phyloP scores from a whole-genome alignment of 2,113 vertebrate species.

The Nothoprocta perdicaria region DNA sequence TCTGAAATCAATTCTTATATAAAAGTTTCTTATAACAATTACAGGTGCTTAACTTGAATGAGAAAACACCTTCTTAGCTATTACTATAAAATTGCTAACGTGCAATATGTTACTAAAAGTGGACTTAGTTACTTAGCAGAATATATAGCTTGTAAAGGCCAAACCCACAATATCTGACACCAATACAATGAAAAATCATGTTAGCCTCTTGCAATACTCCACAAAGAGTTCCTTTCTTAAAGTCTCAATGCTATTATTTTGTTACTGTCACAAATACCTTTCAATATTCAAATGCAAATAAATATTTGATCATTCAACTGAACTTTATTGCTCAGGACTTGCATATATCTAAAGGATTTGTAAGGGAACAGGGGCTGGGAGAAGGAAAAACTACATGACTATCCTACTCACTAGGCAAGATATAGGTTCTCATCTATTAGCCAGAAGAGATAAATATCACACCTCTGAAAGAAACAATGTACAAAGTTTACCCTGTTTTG shows the following conservation, averaged over 20 bases:
- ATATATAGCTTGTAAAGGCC: not conserved
- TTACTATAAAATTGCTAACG: not conserved
- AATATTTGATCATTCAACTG: not conserved
- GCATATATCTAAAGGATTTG: not conserved
- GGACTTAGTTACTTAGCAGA: not conserved
- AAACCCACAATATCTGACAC: not conserved
- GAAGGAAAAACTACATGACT: not conserved
- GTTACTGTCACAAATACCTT: not conserved
- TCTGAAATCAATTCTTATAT: not conserved
- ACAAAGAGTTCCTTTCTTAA: not conserved
- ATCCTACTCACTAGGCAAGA: not conserved
- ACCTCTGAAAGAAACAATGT: not conserved
- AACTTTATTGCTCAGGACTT: not conserved
- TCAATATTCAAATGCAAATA: not conserved
- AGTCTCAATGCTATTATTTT: not conserved
- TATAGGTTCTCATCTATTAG: not conserved
- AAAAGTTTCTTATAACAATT: not conserved
- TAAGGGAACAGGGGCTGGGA: not conserved
- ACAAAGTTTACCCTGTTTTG: not conserved
- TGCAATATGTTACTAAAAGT: not conserved
- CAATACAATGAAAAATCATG: conserved; percentile 7
- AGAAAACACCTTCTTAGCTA: not conserved
- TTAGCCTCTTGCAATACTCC: not conserved
- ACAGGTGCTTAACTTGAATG: not conserved
- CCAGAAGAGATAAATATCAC: not conserved